Evolutionary conservation across 2,797 vertebrate genomes (phyloP).

Genomic region (Austrolebias charrua): DNA sequence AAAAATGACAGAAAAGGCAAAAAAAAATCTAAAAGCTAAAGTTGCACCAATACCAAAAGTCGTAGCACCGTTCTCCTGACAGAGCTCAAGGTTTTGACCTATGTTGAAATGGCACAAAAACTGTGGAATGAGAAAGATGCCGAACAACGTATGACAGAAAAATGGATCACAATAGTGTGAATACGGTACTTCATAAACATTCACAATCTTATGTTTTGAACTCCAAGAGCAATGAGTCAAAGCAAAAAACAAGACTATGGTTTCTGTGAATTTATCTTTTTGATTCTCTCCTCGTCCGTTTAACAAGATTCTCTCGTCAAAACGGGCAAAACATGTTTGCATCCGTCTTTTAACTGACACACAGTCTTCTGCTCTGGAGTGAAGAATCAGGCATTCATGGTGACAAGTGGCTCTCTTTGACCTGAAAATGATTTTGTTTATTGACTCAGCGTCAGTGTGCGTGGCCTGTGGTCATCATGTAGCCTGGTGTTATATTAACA

Average conservation of each 20-base stretch:
- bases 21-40: no score
- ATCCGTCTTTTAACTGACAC: conserved; percentile 45
- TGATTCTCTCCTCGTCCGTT: conserved; percentile 33
- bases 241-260: conserved; percentile 67
- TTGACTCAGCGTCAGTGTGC: conserved; percentile 45
- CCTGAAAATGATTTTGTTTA: conserved; percentile 44
- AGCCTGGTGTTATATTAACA: conserved; percentile 25
- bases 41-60: no score
- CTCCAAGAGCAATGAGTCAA: conserved; percentile 65
- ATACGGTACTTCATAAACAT: no score
- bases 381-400: conserved; percentile 39
- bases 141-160: no score
- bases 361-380: conserved; percentile 18
- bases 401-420: conserved; percentile 40
- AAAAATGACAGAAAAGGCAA: no score
- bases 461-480: conserved; percentile 19
- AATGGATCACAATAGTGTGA: no score
- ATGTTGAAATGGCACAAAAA: no score
- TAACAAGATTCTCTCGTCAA: background rate
- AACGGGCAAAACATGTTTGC: conserved; percentile 24
- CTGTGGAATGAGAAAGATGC: no score
- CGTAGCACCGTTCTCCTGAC: no score
- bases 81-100: no score
- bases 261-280: conserved; percentile 68
- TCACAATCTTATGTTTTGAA: no score